Evolutionary conservation across 2,113 vertebrate genomes (phyloP).

Genomic region (Passer domesticus): DNA sequence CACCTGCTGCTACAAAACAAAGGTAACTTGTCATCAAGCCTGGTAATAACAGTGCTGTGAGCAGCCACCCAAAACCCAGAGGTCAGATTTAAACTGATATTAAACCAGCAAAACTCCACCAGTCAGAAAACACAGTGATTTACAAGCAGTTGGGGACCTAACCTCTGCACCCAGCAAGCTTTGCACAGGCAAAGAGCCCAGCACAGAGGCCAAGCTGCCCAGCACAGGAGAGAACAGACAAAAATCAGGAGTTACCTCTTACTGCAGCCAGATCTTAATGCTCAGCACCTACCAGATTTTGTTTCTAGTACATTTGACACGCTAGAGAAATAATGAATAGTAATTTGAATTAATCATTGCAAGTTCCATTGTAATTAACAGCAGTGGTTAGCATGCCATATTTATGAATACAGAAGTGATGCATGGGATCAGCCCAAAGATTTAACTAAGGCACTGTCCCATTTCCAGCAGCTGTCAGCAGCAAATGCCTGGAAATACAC

Average conservation of each 20-base stretch:
- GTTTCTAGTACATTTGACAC: background rate
- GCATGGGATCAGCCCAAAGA: background rate
- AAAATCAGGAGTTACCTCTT: background rate
- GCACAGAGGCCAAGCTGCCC: background rate
- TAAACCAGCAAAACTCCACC: background rate
- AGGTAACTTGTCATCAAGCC: background rate
- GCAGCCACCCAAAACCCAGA: background rate
- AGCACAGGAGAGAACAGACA: background rate
- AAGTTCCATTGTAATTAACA: conserved; percentile 20
- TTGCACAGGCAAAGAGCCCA: background rate
- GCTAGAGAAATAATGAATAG: conserved; percentile 17
- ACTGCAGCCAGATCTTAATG: background rate
- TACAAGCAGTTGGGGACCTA: background rate
- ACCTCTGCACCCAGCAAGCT: background rate
- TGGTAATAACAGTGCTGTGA: background rate
- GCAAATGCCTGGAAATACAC: background rate
- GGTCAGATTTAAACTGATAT: background rate
- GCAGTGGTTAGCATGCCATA: background rate
- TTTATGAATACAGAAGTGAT: background rate
- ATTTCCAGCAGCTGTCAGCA: background rate
- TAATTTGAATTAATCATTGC: conserved; percentile 25
- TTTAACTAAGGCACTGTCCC: background rate
- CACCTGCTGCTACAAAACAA: background rate
- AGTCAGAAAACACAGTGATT: background rate
- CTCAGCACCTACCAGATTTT: background rate